phyloP scores from a whole-genome alignment of 2,113 vertebrate genomes.

The Dicentrarchus labrax region DNA sequence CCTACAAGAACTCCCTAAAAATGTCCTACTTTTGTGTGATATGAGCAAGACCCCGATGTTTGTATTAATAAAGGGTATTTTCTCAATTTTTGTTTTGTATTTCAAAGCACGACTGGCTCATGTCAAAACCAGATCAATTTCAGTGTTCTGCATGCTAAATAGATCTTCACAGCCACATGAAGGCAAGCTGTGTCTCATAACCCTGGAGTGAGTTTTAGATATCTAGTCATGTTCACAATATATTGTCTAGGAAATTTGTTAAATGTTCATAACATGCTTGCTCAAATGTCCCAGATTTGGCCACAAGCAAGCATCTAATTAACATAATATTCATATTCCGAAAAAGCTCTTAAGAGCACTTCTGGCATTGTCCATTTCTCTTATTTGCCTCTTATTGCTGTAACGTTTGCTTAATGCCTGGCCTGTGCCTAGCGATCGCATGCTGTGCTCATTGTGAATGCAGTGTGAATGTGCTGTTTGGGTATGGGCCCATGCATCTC shows the following conservation, averaged over 20 bases:
- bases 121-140: slow-evolving; percentile 61
- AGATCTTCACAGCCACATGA: slow-evolving; percentile 43
- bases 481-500: slow-evolving; percentile 81
- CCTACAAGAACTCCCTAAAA: neutral
- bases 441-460: slow-evolving; percentile 79
- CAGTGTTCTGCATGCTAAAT: slow-evolving; percentile 55
- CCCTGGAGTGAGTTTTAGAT: slow-evolving; percentile 64
- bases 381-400: slow-evolving; percentile 75
- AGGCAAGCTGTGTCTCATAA: slow-evolving; percentile 66
- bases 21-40: neutral
- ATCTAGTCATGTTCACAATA: slow-evolving; percentile 73
- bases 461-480: slow-evolving; percentile 77
- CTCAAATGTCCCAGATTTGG: slow-evolving; percentile 76
- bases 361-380: slow-evolving; percentile 79
- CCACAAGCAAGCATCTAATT: slow-evolving; percentile 81
- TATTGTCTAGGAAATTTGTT: slow-evolving; percentile 80
- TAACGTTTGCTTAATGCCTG: slow-evolving; percentile 76
- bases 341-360: slow-evolving; percentile 79
- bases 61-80: slow-evolving; percentile 14
- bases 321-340: slow-evolving; percentile 83
- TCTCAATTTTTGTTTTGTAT: slow-evolving; percentile 41
- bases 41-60: neutral
- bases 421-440: slow-evolving; percentile 71
- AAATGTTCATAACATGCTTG: slow-evolving; percentile 77
- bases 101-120: slow-evolving; percentile 43